Evolutionary conservation across 2,888 invertebrate genomes (phyloP), one percentile per base, ranked within the genome.

Genomic region (Operophtera brumata): DNA sequence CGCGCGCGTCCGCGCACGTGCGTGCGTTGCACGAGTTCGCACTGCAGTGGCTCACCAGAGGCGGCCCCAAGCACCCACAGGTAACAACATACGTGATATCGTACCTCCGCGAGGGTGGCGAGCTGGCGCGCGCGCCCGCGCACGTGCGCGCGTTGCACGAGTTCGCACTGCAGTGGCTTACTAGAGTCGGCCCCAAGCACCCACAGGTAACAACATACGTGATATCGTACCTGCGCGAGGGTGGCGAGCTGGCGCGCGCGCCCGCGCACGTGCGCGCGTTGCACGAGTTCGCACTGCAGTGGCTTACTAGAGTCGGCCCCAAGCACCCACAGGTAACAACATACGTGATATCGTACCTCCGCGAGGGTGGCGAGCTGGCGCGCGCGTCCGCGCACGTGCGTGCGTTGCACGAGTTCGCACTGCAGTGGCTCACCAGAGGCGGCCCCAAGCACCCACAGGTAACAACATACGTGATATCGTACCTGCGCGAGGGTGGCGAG

Each of bases 391-490:
- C 94, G 64, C 93, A 93, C 77, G 92, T 92, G 36, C 90, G 93
- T 35, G 91, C 92, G 45, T 88, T 98, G 37, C 98, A 99, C 81
- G 97, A 98, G 64, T 94, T 95, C 70, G 96, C 97, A 60, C 92
- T 99, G 65, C 94, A 96, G 65, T 95, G 96, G 93, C 92, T 99
- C 13, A 96, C 97, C 81, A 94, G 95, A 74, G 95, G 98, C 67
- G 99, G 98, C 0, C 97, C 97, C 0, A 95, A 95, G 76, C 96
- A 98, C 88, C 97, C 97, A 13, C 94, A 96, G 92, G 95, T 94
- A 80, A 28, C 25, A 11, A 35, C 8, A 7, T 32, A 35, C 6
- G 2, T 99, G 65, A 95, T 98, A 46, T 96, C 95, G 69, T 96
- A 95, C 77, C 87, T 99, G 53, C 90, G 95, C 54, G 95, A 96